Conservation (phyloP, 2,113 vertebrate species). For the Mustela lutreola region DNA sequence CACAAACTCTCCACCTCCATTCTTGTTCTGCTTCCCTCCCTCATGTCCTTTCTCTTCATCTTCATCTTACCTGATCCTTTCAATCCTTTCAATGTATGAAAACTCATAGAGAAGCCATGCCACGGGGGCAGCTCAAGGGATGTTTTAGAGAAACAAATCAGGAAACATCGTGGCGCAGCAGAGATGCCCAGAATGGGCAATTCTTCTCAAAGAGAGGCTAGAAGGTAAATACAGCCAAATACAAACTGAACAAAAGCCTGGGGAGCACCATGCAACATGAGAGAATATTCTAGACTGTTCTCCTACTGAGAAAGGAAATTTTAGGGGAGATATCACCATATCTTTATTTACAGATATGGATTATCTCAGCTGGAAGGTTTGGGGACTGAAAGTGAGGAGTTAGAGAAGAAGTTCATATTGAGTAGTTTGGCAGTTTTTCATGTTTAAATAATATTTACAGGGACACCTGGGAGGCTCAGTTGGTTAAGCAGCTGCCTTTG, state of each 20-base stretch:
- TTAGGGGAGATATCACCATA: not conserved
- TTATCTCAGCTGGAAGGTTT: not conserved
- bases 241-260: not conserved
- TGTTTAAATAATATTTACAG: not conserved
- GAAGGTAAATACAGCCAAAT: not conserved
- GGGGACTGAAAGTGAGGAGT: not conserved
- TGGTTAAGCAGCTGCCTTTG: no score
- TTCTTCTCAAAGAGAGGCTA: not conserved
- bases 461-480: no score
- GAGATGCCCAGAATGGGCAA: not conserved
- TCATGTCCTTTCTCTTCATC: not conserved
- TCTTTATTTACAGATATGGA: not conserved
- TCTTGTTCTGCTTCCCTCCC: not conserved
- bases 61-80: not conserved
- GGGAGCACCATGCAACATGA: not conserved
- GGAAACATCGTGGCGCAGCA: not conserved
- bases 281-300: not conserved
- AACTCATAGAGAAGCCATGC: not conserved
- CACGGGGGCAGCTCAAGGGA: not conserved
- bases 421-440: not conserved
- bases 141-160: not conserved
- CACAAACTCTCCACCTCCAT: not conserved
- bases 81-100: not conserved
- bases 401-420: not conserved
- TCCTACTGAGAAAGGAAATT: not conserved